Base-by-base conservation (phyloP, 2,113 vertebrate species). In the Carassius carassius region DNA sequence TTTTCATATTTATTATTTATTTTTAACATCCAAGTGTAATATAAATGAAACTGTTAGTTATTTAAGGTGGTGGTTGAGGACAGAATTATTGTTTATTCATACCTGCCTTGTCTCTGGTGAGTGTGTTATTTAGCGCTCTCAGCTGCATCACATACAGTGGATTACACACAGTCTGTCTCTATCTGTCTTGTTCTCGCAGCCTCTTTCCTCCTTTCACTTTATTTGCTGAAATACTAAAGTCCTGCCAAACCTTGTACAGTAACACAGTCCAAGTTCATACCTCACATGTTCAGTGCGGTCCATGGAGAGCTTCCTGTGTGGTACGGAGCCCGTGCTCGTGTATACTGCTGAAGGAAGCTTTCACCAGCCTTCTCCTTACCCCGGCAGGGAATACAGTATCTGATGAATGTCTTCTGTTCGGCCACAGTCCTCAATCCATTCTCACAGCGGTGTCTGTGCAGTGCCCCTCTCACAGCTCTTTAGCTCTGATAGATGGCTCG, bases 401-500 rank as follows among this genome's bases (percentile, higher is more conserved):
- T 88, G 85, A 88, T 81, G 29, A 86, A 88, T 86, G 85, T 85
- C 76, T 76, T 79, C 79, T 62, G 72, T 44, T 84, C 54, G 81
- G 75, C 76, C 82, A 41, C 81, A 77, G 82, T 86, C 73, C 69
- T 80, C 81, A 60, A 83, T 60, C 83, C 49, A 67, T 84, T 67
- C 83, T 78, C 74, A 49, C 83, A 65, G 74, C 16, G 23, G 65
- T 77, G 75, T 58, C 63, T 51, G 78, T 88, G 82, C 72, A 86
- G 84, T 88, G 81, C 84, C 79, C 81, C 76, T 84, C 76, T 49
- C 51, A 0, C 37, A 86, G 78, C 81, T 80, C 75, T 78, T 85
- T 81, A 86, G 83, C 44, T 41, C 78, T 88, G 87, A 86, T 84
- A 62, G 87, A 88, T 88, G 85, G 70, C 63, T 67, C 44, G 29